Conservation (phyloP, 2,797 vertebrate species). For the Psittacula echo region DNA sequence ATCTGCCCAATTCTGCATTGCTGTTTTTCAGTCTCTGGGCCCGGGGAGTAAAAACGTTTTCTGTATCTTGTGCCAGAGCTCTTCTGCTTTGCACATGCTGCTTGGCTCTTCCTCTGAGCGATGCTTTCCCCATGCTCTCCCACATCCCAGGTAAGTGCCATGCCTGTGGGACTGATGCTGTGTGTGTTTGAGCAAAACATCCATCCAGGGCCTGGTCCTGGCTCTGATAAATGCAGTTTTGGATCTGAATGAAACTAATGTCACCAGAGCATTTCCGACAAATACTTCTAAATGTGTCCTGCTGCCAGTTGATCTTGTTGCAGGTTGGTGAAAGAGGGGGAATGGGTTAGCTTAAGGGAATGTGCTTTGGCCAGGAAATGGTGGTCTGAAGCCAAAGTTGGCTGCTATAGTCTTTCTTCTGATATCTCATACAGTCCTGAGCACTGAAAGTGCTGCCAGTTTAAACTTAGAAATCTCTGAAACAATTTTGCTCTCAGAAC, state of each 20-base stretch:
- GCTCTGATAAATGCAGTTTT: not conserved
- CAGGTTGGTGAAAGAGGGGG: not conserved
- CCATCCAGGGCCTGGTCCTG: rapidly evolving
- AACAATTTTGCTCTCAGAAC: not conserved
- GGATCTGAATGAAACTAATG: no score
- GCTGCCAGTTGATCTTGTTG: not conserved
- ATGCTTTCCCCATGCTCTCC: not conserved
- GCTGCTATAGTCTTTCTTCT: not conserved
- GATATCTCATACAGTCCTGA: not conserved
- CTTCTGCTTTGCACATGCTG: not conserved
- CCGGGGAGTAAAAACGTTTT: not conserved
- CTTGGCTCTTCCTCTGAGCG: not conserved
- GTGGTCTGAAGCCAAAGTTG: not conserved
- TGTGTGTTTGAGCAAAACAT: not conserved
- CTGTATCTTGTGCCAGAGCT: not conserved
- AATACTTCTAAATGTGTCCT: not conserved
- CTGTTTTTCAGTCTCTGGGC: not conserved
- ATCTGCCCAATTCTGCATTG: not conserved
- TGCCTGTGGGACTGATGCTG: not conserved
- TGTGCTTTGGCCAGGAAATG: rapidly evolving
- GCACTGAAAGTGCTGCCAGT: not conserved
- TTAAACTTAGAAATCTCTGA: not conserved
- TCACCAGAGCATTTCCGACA: not conserved
- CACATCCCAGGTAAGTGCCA: rapidly evolving
- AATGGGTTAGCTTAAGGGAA: not conserved